Percentiles rank a stretch among this genome's conserved stretches.
phyloP scores from a whole-genome alignment of 2,888 invertebrate genomes.

The Teleiodes luculella region DNA sequence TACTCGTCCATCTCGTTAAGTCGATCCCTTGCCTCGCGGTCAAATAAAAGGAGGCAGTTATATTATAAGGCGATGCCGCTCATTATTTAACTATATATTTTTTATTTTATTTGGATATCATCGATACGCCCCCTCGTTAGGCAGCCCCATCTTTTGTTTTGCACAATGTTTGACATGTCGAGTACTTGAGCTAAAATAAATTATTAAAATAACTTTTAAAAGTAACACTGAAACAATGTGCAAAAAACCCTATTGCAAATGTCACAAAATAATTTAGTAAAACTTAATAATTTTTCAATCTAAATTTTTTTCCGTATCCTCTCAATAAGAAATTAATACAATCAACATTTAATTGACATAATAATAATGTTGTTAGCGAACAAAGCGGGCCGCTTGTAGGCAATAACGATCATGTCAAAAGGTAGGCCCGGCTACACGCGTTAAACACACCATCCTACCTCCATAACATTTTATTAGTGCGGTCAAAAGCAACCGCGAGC shows the following conservation, averaged over 20 bases:
- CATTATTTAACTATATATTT: constrained; percentile 67
- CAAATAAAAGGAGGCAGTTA: constrained; percentile 73
- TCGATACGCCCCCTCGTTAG: constrained; percentile 44
- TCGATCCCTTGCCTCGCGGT: constrained; percentile 54
- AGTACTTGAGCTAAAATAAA: too few species aligned
- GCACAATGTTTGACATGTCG: too few species aligned
- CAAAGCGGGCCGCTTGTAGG: constrained; percentile 70
- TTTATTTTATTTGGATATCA: neutral
- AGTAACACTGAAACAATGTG: too few species aligned
- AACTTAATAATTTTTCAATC: too few species aligned
- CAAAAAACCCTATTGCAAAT: too few species aligned
- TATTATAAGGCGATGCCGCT: constrained; percentile 68
- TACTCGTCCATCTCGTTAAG: constrained; percentile 52
- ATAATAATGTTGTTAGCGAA: constrained; percentile 73
- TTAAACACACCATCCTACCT: constrained; percentile 78
- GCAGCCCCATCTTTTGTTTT: constrained; percentile 31
- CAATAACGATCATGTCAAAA: constrained; percentile 76
- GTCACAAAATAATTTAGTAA: too few species aligned
- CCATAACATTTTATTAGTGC: constrained; percentile 79
- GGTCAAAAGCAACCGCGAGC: constrained; percentile 76
- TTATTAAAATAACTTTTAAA: too few species aligned
- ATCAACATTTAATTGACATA: constrained; percentile 70
- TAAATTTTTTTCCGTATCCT: too few species aligned
- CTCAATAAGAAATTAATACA: constrained; percentile 37
- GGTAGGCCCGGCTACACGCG: constrained; percentile 75